These are phyloP conservation scores for Parotia lawesii DNA, from an alignment of 2,113 vertebrate species.

Conservation along the genomic window DNA sequence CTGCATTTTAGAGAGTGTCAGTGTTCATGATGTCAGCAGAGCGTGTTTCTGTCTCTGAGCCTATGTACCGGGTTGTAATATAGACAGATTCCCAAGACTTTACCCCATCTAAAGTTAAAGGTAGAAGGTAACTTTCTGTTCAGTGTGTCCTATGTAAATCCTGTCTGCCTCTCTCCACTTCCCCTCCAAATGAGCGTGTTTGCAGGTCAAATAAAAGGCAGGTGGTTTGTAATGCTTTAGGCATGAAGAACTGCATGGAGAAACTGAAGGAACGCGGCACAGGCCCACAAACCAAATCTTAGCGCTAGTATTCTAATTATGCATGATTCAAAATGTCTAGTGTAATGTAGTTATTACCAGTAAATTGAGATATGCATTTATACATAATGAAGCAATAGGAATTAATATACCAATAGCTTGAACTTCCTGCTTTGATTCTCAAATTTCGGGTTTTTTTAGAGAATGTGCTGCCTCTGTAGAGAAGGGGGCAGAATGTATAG, in stretches of 20 bases:
- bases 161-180: conserved; percentile 14
- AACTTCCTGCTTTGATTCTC: conserved; percentile 71
- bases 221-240: background rate
- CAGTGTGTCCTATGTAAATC: background rate
- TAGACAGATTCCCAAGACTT: background rate
- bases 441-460: conserved; percentile 51
- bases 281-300: conserved; percentile 64
- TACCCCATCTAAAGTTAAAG: background rate
- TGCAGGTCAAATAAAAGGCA: conserved; percentile 41
- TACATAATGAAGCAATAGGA: conserved; percentile 79
- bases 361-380: conserved; percentile 76
- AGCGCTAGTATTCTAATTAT: conserved; percentile 70
- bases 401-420: conserved; percentile 74
- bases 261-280: conserved; percentile 55
- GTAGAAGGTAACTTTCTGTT: background rate
- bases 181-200: conserved; percentile 6
- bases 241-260: conserved; percentile 18
- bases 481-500: conserved; percentile 67
- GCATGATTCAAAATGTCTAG: conserved; percentile 74
- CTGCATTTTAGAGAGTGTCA: background rate
- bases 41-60: background rate
- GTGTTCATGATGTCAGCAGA: background rate
- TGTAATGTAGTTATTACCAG: conserved; percentile 71
- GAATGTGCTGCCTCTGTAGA: conserved; percentile 66
- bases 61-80: background rate